Evolutionary conservation across 2,888 invertebrate genomes (phyloP), one percentile per base, ranked within the genome.

Genomic region (Calliopum simillimum): DNA sequence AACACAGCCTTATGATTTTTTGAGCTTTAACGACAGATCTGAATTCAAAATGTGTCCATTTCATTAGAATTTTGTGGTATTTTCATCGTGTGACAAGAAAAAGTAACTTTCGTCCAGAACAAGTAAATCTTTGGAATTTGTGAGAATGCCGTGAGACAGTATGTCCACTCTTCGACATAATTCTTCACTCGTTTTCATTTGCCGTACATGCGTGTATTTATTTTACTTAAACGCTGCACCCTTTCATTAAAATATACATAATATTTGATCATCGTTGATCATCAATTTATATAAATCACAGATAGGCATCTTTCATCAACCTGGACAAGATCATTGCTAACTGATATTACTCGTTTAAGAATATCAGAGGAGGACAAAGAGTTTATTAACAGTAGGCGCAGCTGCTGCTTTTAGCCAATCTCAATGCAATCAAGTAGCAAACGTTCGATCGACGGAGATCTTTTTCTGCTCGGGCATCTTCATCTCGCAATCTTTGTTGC

Each of bases 271-370:
- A 49, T 16, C 58, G 47, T 11, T 21, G n/a, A 21, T 49, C 13
- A 67, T 58, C 67, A 41, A 64, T 64, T 69, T 69, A 16, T 56
- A 64, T 69, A 69, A 64, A 64, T 69, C 69, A 69, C 43, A 41
- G 69, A 69, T 69, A 69, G 23, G 64, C 64, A 69, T 69, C 69
- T 58, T 43, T 49, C 47, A 64, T 69, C 63, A 64, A 46, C 11
- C 47, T 49, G 41, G 25, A 47, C 69, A 47, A 64, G 44, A 44
- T 12, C 44, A 25, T 25, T 55, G 68, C 41, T 46, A 53, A 33
- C 41, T 44, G 62, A 68, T 68, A 68, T 25, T 59, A 14, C 23
- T 14, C 23, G n/a, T 46, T 43, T 13, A 13, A 14, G 33, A 58
- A n/a, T n/a, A n/a, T 58, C 58, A 41, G n/a, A n/a, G n/a, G n/a